A percentile compares a stretch with the other conserved stretches of the same genome.
Evolutionary conservation across 2,113 vertebrate genomes (phyloP).

Genomic region (Plecotus auritus): DNA sequence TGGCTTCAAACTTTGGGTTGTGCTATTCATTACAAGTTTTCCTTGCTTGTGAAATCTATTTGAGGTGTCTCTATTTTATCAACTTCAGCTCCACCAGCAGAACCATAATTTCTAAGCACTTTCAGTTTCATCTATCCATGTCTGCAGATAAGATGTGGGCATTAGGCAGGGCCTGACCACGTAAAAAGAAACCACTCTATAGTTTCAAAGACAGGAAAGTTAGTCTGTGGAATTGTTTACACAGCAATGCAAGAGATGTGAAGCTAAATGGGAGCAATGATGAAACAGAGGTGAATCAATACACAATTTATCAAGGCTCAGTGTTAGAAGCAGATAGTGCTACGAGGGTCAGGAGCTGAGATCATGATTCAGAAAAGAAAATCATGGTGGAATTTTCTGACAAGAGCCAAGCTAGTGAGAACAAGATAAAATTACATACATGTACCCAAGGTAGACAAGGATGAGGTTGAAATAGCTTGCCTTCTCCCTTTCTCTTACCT

Average conservation of each 20-base stretch:
- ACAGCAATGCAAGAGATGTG: no score
- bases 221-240: neutral
- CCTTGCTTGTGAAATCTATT: neutral
- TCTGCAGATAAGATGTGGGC: neutral
- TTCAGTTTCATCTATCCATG: neutral
- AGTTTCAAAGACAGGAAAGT: neutral
- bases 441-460: fast-evolving
- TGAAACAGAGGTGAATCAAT: neutral
- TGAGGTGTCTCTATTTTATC: neutral
- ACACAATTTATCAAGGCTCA: fast-evolving
- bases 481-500: neutral
- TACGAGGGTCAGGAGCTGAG: neutral
- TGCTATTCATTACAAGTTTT: neutral
- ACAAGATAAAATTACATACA: neutral
- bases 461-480: no score
- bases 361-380: neutral
- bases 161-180: neutral
- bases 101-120: neutral
- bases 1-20: neutral
- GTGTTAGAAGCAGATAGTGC: fast-evolving
- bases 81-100: no score
- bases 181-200: neutral
- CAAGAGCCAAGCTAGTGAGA: neutral
- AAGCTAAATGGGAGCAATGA: neutral
- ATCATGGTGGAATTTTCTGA: neutral